Percentiles rank a stretch among this genome's conserved stretches.
These are phyloP conservation scores for Dinoponera quadriceps DNA, from an alignment of 1,140 invertebrate species.

Conservation along the genomic window DNA sequence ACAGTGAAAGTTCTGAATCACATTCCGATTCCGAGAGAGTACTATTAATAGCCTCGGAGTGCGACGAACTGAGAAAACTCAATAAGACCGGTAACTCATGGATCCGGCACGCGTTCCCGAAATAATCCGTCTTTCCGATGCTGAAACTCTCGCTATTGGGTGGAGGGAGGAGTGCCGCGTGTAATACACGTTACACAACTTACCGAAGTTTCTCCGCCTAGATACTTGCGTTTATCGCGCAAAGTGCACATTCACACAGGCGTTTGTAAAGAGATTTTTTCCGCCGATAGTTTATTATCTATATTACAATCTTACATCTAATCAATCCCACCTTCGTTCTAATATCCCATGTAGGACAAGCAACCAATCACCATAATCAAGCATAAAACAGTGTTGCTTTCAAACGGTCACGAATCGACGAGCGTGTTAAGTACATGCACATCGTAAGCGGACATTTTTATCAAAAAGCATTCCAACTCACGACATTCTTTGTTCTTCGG, in stretches of 20 bases:
- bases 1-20: constrained; percentile 80
- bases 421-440: not conserved
- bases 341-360: not conserved
- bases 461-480: constrained; percentile 3
- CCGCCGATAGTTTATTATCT: not conserved
- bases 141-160: not conserved
- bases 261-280: not conserved
- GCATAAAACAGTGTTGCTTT: not conserved
- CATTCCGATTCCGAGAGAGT: constrained; percentile 74
- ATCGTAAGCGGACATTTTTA: not conserved
- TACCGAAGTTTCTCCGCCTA: not conserved
- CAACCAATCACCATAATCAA: not conserved
- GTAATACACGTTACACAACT: not conserved
- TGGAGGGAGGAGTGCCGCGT: not conserved
- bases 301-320: not conserved
- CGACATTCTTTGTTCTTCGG: not conserved
- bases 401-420: not conserved
- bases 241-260: not conserved
- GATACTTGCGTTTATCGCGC: not conserved
- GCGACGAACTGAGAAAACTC: constrained; percentile 62
- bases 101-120: not conserved
- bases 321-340: not conserved
- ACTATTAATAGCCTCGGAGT: constrained; percentile 71
- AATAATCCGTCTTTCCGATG: not conserved
- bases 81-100: constrained; percentile 53